Conservation (phyloP, 2,888 invertebrate genomes). For the Steromphala cineraria region DNA sequence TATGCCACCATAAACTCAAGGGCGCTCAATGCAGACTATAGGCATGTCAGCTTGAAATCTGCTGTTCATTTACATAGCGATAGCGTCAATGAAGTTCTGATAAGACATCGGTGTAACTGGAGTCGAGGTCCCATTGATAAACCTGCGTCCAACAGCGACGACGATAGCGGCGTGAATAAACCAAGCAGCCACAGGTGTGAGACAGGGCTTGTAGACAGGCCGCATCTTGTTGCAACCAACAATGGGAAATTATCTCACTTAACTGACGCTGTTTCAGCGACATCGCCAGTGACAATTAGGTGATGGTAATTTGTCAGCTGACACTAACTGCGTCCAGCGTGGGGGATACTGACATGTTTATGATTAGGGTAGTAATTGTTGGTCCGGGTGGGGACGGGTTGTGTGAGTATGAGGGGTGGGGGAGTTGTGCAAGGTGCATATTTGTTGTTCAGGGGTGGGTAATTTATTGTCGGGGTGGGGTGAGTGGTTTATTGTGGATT, state of each 20-base stretch:
- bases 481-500: not conserved
- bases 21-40: not conserved
- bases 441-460: not conserved
- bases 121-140: not conserved
- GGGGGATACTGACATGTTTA: not conserved
- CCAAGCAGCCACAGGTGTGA: not conserved
- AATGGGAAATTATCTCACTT: not conserved
- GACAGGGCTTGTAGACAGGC: not conserved
- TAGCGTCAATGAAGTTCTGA: not conserved
- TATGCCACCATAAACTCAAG: too few species aligned
- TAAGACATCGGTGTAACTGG: not conserved
- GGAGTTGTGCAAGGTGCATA: not conserved
- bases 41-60: not conserved
- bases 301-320: not conserved
- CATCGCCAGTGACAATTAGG: not conserved
- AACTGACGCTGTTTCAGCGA: not conserved
- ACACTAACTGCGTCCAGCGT: not conserved
- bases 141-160: not conserved
- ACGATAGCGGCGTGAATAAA: not conserved
- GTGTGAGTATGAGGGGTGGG: too few species aligned
- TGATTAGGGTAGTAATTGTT: not conserved
- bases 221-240: not conserved
- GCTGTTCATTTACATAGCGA: not conserved
- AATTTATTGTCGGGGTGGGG: not conserved
- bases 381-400: not conserved